These are phyloP conservation scores for Bubo blakistoni DNA, from an alignment of 2,113 vertebrate genomes.

Conservation along the genomic window DNA sequence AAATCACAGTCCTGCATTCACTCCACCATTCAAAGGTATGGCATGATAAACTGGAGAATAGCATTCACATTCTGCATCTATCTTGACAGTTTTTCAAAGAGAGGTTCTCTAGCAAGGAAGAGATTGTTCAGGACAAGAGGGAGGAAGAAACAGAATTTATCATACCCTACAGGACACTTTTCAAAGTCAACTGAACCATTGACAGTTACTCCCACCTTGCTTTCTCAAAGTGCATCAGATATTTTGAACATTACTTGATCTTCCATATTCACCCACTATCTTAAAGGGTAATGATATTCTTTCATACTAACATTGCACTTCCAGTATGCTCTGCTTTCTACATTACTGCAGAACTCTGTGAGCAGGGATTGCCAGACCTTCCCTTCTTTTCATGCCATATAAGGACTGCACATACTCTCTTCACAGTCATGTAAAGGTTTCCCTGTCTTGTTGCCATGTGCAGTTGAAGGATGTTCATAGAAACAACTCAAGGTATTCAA, in stretches of 20 bases:
- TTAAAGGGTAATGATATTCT: not conserved
- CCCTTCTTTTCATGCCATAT: not conserved
- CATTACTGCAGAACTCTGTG: not conserved
- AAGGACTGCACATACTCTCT: not conserved
- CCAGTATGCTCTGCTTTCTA: not conserved
- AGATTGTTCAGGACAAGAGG: not conserved
- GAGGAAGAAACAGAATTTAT: not conserved
- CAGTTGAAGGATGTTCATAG: not conserved
- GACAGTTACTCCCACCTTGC: not conserved
- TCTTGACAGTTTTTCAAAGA: not conserved
- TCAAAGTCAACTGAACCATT: not conserved
- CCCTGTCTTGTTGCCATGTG: not conserved
- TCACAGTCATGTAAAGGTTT: not conserved
- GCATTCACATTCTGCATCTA: not conserved
- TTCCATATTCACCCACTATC: not conserved
- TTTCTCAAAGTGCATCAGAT: not conserved
- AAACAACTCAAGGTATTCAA: not conserved
- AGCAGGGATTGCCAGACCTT: not conserved
- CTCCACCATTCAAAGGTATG: not conserved
- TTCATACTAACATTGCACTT: not conserved
- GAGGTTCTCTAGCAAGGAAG: not conserved
- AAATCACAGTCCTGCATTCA: not conserved
- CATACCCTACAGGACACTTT: not conserved
- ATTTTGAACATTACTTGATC: not conserved
- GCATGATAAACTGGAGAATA: not conserved